Percentiles rank a stretch among this genome's conserved stretches.
phyloP scores from a whole-genome alignment of 2,113 vertebrate species.

The Albula goreensis region DNA sequence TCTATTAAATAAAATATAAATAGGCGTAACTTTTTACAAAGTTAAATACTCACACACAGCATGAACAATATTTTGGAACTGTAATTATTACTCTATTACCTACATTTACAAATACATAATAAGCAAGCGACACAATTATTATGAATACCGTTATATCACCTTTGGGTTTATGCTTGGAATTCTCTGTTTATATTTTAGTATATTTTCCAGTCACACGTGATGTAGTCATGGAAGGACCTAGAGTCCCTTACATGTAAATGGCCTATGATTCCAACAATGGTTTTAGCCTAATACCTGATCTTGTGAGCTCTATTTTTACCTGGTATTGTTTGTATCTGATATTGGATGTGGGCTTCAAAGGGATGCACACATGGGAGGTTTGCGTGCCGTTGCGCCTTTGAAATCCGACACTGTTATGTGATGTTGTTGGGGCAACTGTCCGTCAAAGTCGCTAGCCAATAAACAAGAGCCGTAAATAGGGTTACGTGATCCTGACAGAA shows the following conservation, averaged over 20 bases:
- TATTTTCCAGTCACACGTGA: background rate
- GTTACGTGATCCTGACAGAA: constrained; percentile 30
- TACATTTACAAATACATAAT: background rate
- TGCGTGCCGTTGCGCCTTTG: constrained; percentile 56
- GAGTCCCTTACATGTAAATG: constrained; percentile 11
- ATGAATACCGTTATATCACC: background rate
- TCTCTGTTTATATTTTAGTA: constrained; percentile 3
- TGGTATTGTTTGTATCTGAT: constrained; percentile 59
- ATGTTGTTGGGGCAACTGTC: constrained; percentile 62
- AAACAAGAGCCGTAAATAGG: constrained; percentile 44
- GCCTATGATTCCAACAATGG: constrained; percentile 19
- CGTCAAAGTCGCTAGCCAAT: constrained; percentile 47
- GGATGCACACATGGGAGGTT: constrained; percentile 48
- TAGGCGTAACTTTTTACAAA: background rate
- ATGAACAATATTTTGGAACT: background rate
- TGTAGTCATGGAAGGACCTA: constrained; percentile 15
- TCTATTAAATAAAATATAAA: background rate
- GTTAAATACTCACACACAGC: no score
- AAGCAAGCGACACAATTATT: background rate
- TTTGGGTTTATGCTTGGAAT: background rate
- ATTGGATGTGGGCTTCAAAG: constrained; percentile 63
- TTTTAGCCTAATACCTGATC: constrained; percentile 48
- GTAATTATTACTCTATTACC: background rate
- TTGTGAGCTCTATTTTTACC: constrained; percentile 59
- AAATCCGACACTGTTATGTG: constrained; percentile 69